Evolutionary conservation across 2,113 vertebrate genomes (phyloP).

Genomic region (Lophius piscatorius): DNA sequence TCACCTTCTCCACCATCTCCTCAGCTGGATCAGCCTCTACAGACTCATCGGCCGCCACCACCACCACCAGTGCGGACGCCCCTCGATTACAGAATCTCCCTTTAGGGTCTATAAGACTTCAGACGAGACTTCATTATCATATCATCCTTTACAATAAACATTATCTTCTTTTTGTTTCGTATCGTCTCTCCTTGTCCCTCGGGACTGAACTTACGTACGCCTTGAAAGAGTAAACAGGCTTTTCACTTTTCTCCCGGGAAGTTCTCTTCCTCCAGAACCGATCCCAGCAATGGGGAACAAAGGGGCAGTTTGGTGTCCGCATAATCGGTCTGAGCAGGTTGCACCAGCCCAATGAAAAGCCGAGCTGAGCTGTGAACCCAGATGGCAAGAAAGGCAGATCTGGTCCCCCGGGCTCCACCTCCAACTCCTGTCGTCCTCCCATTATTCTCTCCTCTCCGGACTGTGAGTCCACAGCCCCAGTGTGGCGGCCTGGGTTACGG

Average conservation of each 20-base stretch:
- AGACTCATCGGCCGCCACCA: too few species aligned
- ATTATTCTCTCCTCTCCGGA: slow-evolving; percentile 23
- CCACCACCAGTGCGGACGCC: too few species aligned
- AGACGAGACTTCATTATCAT: too few species aligned
- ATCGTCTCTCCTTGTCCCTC: too few species aligned
- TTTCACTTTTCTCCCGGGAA: too few species aligned
- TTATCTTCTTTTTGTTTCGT: too few species aligned
- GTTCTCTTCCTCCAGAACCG: slow-evolving; percentile 25
- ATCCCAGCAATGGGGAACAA: slow-evolving; percentile 33
- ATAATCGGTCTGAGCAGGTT: slow-evolving; percentile 47
- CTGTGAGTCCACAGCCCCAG: slow-evolving; percentile 43
- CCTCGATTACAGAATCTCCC: too few species aligned
- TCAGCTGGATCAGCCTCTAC: too few species aligned
- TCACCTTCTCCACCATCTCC: too few species aligned
- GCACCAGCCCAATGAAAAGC: slow-evolving; percentile 30
- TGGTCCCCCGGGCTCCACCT: background rate
- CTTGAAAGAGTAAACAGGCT: background rate
- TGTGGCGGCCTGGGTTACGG: slow-evolving; percentile 44
- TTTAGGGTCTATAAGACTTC: too few species aligned
- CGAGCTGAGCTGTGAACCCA: slow-evolving; percentile 48
- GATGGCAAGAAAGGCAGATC: slow-evolving; percentile 45
- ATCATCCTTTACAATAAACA: too few species aligned
- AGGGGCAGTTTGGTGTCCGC: slow-evolving; percentile 14
- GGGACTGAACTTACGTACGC: too few species aligned
- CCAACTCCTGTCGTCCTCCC: slow-evolving; percentile 11